Evolutionary conservation across 2,113 vertebrate species (phyloP).

Genomic region (Suricata suricatta): DNA sequence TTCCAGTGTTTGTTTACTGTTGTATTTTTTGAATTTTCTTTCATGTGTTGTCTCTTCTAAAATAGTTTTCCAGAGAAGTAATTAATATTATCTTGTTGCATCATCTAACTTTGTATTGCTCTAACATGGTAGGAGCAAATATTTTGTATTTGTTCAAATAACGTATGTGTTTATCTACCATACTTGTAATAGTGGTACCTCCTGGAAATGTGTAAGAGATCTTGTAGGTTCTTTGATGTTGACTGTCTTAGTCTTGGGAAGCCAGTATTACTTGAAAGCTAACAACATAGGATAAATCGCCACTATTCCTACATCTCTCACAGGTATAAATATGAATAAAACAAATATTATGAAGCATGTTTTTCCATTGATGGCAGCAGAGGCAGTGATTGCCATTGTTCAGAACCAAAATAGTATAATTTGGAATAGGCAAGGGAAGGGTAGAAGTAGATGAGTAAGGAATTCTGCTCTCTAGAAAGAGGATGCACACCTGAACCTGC

Average conservation of each 20-base stretch:
- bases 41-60: slow-evolving; percentile 33
- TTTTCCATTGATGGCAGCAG: not conserved
- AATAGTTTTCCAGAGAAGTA: slow-evolving; percentile 29
- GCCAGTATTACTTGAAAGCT: not conserved
- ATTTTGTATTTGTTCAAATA: slow-evolving; percentile 38
- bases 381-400: not conserved
- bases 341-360: not conserved
- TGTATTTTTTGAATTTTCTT: slow-evolving; percentile 44
- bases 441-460: not conserved
- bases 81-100: not conserved
- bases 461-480: not conserved
- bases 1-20: slow-evolving; percentile 35
- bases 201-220: not conserved
- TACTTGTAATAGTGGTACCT: not conserved
- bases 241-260: not conserved
- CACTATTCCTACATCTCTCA: not conserved
- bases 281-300: not conserved
- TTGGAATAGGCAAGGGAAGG: not conserved
- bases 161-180: not conserved
- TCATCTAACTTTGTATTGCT: slow-evolving; percentile 45
- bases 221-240: not conserved
- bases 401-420: not conserved
- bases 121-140: not conserved
- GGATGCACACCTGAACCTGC: not conserved
- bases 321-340: not conserved